Conservation (phyloP, 2,797 vertebrate genomes). For the Chaenodraco wilsoni region DNA sequence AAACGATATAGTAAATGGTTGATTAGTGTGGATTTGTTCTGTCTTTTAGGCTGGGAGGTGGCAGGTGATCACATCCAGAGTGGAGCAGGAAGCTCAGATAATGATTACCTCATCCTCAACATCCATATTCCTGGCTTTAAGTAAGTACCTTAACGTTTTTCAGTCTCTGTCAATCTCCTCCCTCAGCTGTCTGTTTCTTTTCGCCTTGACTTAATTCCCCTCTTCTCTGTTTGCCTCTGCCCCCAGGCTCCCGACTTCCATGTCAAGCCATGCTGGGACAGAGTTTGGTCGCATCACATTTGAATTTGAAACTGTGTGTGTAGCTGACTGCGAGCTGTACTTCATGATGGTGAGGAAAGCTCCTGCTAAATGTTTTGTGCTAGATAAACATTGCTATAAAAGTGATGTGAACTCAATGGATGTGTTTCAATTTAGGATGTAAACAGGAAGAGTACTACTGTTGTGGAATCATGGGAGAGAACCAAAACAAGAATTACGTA, state of each 20-base stretch:
- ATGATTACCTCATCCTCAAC: constrained; percentile 97
- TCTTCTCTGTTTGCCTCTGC: constrained; percentile 18
- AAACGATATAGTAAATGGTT: neutral
- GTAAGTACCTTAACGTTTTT: constrained; percentile 80
- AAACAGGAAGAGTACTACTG: constrained; percentile 93
- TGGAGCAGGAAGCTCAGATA: constrained; percentile 93
- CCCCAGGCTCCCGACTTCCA: constrained; percentile 89
- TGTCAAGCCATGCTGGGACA: constrained; percentile 85
- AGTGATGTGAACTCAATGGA: neutral
- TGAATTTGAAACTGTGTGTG: constrained; percentile 94
- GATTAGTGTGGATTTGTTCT: neutral
- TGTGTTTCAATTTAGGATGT: constrained; percentile 84
- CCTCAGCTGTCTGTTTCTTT: constrained; percentile 5
- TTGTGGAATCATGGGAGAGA: constrained; percentile 95
- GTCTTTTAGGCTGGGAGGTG: constrained; percentile 92
- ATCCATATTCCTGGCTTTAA: constrained; percentile 95
- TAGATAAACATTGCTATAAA: neutral
- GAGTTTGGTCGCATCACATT: constrained; percentile 94
- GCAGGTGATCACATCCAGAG: constrained; percentile 94
- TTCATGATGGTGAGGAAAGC: constrained; percentile 94
- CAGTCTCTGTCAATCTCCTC: neutral
- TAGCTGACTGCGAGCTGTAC: constrained; percentile 93
- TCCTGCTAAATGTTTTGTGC: neutral
- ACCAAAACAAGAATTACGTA: constrained; percentile 91
- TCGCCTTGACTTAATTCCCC: constrained; percentile 9